Evolutionary conservation across 2,797 vertebrate genomes (phyloP).

Genomic region (Smutsia gigantea): DNA sequence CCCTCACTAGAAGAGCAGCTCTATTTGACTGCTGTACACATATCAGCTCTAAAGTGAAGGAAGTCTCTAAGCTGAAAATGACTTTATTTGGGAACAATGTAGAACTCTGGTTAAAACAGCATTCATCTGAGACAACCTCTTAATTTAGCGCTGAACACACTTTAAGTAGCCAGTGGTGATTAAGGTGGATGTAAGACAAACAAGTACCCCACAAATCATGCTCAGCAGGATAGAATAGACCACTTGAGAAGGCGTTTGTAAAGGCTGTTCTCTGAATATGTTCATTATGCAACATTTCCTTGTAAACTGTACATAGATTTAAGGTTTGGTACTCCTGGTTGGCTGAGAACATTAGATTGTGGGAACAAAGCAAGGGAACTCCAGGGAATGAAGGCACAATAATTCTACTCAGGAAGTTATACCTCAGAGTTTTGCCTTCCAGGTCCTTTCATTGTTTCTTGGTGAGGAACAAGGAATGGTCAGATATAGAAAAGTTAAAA

Average conservation of each 20-base stretch:
- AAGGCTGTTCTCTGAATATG: neutral
- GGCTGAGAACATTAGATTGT: neutral
- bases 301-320: neutral
- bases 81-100: neutral
- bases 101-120: neutral
- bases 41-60: neutral
- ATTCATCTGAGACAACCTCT: neutral
- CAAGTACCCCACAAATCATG: neutral
- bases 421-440: slow-evolving; percentile 14
- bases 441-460: neutral
- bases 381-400: neutral
- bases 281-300: neutral
- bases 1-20: neutral
- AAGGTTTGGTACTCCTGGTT: neutral
- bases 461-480: neutral
- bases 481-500: neutral
- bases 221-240: neutral
- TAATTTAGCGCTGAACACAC: neutral
- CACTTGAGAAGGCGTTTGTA: neutral
- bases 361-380: neutral
- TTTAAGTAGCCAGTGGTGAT: neutral
- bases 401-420: neutral
- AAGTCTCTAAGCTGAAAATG: neutral
- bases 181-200: neutral
- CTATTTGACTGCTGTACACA: neutral